phyloP scores from a whole-genome alignment of 2,113 vertebrate species.

The Hydrochoerus hydrochaeris region DNA sequence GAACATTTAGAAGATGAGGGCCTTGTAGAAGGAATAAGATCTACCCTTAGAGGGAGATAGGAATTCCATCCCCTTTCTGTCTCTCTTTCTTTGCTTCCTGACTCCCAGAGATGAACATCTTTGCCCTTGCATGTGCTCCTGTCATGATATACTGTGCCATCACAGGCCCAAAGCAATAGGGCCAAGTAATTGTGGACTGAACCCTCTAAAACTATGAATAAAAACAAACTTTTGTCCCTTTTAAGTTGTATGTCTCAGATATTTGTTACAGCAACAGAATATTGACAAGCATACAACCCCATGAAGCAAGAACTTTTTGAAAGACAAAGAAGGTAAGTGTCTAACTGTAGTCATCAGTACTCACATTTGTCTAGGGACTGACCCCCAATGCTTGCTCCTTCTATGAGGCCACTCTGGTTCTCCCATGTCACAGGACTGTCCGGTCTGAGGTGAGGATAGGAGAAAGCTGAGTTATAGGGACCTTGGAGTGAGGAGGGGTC shows the following conservation, averaged over 20 bases:
- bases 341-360: not conserved
- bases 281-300: too few relatives aligned
- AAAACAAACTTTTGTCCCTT: not conserved
- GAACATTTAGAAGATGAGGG: not conserved
- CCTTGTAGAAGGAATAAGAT: not conserved
- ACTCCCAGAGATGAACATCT: not conserved
- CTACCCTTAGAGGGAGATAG: not conserved
- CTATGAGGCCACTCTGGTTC: not conserved
- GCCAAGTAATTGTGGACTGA: not conserved
- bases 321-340: not conserved
- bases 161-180: not conserved
- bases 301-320: not conserved
- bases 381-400: not conserved
- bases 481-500: not conserved
- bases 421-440: not conserved
- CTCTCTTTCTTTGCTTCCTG: not conserved
- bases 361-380: not conserved
- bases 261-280: not conserved
- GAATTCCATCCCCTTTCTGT: not conserved
- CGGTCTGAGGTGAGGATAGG: not conserved
- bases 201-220: not conserved
- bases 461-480: not conserved
- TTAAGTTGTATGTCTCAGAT: not conserved
- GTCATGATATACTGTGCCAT: not conserved
- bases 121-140: not conserved